Percentiles rank a stretch among this genome's conserved stretches.
Conservation (phyloP, 2,888 invertebrate genomes). For the Oscheius sp. region DNA sequence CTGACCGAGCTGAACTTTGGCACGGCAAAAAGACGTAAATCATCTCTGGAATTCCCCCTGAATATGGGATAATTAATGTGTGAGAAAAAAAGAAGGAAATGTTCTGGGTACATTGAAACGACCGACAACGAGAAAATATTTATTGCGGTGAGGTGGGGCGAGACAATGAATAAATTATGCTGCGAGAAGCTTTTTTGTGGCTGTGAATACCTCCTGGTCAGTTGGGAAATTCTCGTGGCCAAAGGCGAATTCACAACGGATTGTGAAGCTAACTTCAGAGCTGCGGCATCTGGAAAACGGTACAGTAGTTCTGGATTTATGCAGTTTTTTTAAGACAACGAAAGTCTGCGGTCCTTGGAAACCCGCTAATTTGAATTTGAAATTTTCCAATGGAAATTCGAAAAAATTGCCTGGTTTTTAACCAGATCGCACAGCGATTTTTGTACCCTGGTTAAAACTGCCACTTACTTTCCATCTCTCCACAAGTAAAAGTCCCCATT, state of each 20-base stretch:
- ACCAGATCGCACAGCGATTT: no score
- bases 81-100: background rate
- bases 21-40: background rate
- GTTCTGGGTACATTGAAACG: background rate
- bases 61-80: background rate
- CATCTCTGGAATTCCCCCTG: background rate
- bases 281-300: conserved; percentile 60
- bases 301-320: background rate
- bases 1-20: background rate
- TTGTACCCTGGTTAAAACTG: conserved; percentile 5
- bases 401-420: no score
- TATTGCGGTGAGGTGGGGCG: background rate
- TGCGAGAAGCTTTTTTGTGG: conserved; percentile 39
- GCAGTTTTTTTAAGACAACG: no score
- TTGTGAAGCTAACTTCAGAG: conserved; percentile 65
- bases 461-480: conserved; percentile 59
- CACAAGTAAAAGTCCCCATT: conserved; percentile 64
- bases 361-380: no score
- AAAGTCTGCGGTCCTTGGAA: no score
- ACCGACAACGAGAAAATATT: background rate
- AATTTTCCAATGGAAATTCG: no score
- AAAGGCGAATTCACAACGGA: conserved; percentile 68
- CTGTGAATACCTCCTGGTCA: conserved; percentile 64
- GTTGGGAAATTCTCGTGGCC: conserved; percentile 57
- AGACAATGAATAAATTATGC: conserved; percentile 10